Evolutionary conservation across 1,140 invertebrate species (phyloP), one percentile per base, ranked within the genome.

Genomic region (Luehdorfia chinensis): DNA sequence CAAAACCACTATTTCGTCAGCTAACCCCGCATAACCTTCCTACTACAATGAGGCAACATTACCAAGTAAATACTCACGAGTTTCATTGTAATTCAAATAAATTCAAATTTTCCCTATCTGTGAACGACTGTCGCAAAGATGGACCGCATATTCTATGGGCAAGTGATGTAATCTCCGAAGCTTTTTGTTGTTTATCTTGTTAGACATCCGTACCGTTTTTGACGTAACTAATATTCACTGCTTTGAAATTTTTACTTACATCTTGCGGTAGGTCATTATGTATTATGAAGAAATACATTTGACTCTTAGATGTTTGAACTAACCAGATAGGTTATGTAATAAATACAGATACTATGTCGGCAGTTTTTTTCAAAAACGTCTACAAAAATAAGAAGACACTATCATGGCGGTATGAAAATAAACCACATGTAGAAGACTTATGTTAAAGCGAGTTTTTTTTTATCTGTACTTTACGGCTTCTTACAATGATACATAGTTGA

Each of bases 11-110:
- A 33, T 33, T 33, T 33, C 32, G 32, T 33, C 13, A 33, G 14
- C 32, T 37, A 37, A 37, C 34, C 34, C 18, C n/a, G 34, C 11
- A 16, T 37, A 37, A 37, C 34, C 34, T 37, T 16, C 21, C 34
- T 11, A 37, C 34, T 16, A 37, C 34, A 37, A 37, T 37, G 34
- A 37, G 18, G 18, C 34, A 37, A 37, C 11, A 37, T 37, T 37
- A 37, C 15, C 34, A 37, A 37, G 34, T 37, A 37, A 37, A 37
- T 37, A 21, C 34, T n/a, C 18, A 6, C 19, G 9, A 1, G 18
- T 12, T 11, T 19, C 34, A 37, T 37, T 37, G 34, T 37, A 15
- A 37, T 37, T 37, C 34, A 37, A 37, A 37, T 37, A 37, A 37
- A 37, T 37, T 37, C 34, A 37, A 37, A 37, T 37, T 37, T 21